These are phyloP conservation scores for Eustalomyia histrio DNA, from an alignment of 2,888 invertebrate genomes.

Conservation along the genomic window DNA sequence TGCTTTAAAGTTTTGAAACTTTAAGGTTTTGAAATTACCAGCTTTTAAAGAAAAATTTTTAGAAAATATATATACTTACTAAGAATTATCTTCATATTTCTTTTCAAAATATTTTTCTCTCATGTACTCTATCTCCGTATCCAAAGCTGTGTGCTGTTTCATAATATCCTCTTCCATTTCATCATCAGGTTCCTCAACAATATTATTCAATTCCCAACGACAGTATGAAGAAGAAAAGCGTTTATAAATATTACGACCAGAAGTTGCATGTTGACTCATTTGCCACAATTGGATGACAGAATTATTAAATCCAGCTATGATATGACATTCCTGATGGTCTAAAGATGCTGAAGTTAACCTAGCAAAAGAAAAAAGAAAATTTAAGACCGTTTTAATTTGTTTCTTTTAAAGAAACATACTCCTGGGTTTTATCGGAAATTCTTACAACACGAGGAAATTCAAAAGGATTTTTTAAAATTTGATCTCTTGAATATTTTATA, in stretches of 20 bases:
- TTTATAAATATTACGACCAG: conserved; percentile 75
- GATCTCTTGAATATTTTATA: conserved; percentile 67
- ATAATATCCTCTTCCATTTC: conserved; percentile 65
- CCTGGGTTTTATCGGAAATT: conserved; percentile 70
- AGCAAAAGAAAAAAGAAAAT: conserved; percentile 1
- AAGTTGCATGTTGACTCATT: conserved; percentile 74
- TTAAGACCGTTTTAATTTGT: neutral
- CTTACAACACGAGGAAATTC: conserved; percentile 72
- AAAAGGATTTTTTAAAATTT: conserved; percentile 70
- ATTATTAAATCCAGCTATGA: conserved; percentile 77
- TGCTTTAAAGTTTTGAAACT: too few relatives aligned
- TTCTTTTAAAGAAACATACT: conserved; percentile 53
- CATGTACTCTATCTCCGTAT: conserved; percentile 61
- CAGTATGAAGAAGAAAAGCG: conserved; percentile 71
- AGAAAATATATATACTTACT: conserved; percentile 72
- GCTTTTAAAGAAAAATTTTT: too few relatives aligned
- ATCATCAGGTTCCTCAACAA: conserved; percentile 68
- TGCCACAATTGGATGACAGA: conserved; percentile 78
- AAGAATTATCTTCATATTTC: conserved; percentile 75
- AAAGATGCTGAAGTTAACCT: conserved; percentile 73
- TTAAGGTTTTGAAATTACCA: too few relatives aligned
- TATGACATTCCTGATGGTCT: conserved; percentile 77
- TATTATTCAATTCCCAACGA: conserved; percentile 75
- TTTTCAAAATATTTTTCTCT: conserved; percentile 67
- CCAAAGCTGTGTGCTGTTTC: conserved; percentile 44